phyloP scores from a whole-genome alignment of 2,113 vertebrate genomes.

The Patagioenas fasciata region DNA sequence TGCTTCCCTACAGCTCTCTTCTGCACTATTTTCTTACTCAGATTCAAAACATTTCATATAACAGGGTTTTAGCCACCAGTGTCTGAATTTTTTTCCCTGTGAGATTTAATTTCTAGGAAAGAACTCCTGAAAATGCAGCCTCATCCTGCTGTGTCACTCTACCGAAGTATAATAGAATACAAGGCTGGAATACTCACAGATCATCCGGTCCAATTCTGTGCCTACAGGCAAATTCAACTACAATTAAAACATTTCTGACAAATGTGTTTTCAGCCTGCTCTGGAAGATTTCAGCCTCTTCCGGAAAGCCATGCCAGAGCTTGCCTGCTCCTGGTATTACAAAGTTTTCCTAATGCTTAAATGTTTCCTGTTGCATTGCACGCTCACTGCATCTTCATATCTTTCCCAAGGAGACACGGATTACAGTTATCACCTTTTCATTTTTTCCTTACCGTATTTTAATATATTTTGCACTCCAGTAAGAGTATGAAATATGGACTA shows the following conservation, averaged over 20 bases:
- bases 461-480: neutral
- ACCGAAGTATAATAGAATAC: neutral
- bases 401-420: neutral
- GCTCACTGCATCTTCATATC: neutral
- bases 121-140: neutral
- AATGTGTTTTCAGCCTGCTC: neutral
- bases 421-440: neutral
- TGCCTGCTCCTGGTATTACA: neutral
- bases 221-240: neutral
- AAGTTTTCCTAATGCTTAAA: neutral
- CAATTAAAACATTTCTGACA: slow-evolving; percentile 31
- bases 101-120: neutral
- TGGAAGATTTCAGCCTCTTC: neutral
- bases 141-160: neutral
- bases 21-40: neutral
- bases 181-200: neutral
- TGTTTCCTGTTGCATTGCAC: neutral
- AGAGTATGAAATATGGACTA: neutral
- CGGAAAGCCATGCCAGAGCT: neutral
- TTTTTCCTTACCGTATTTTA: neutral
- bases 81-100: neutral
- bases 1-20: neutral
- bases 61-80: neutral
- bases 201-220: neutral
- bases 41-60: neutral